Conservation (phyloP, 2,888 invertebrate species). For the Volucella bombylans region DNA sequence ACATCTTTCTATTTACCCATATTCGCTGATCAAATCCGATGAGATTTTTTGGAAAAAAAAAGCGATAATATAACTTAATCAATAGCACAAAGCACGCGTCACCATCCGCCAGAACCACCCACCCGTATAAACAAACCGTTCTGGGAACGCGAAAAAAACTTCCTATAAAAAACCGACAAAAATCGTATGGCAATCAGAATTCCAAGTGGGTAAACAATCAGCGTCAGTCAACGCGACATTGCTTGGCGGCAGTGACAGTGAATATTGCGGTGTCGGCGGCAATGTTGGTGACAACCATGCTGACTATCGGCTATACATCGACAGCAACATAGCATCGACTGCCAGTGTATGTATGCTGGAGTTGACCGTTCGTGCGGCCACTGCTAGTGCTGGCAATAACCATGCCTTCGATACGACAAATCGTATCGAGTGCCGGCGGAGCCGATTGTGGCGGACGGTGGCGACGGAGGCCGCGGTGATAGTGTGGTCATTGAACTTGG, state of each 20-base stretch:
- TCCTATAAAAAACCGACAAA: slow-evolving; percentile 46
- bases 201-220: slow-evolving; percentile 57
- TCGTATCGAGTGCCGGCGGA: slow-evolving; percentile 15
- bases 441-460: slow-evolving; percentile 16
- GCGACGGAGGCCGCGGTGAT: slow-evolving; percentile 13
- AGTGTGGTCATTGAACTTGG: slow-evolving; percentile 55
- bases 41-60: slow-evolving; percentile 17
- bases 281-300: slow-evolving; percentile 39
- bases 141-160: slow-evolving; percentile 22
- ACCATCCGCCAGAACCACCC: slow-evolving; percentile 35
- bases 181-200: slow-evolving; percentile 55
- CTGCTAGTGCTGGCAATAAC: slow-evolving; percentile 13
- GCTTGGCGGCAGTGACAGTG: slow-evolving; percentile 59
- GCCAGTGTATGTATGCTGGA: slow-evolving; percentile 14
- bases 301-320: slow-evolving; percentile 40
- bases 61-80: slow-evolving; percentile 41
- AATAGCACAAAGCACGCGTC: slow-evolving; percentile 13
- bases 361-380: slow-evolving; percentile 54
- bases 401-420: slow-evolving; percentile 23
- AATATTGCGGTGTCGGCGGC: slow-evolving; percentile 50
- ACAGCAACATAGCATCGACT: slow-evolving; percentile 23
- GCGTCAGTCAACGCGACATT: slow-evolving; percentile 57
- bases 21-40: slow-evolving; percentile 1
- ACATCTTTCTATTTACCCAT: background rate
- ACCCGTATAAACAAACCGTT: slow-evolving; percentile 15